These are phyloP conservation scores for Bubo bubo DNA, from an alignment of 2,113 vertebrate genomes.

Conservation along the genomic window DNA sequence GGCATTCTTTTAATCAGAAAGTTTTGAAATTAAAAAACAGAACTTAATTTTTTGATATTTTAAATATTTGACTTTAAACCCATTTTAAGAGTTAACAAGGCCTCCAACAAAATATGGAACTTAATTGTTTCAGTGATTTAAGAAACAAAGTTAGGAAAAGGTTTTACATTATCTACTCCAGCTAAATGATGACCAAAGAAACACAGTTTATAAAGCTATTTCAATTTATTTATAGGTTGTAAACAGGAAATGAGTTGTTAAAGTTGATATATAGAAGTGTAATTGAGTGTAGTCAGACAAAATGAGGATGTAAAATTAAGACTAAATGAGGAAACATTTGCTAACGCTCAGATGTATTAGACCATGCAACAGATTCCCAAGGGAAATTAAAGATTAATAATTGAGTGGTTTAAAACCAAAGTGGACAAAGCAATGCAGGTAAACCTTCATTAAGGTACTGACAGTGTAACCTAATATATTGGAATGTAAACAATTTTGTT, in stretches of 20 bases:
- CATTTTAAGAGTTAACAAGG: background rate
- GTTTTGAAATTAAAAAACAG: fast-evolving
- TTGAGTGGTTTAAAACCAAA: background rate
- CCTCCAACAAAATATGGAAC: fast-evolving
- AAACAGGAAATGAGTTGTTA: background rate
- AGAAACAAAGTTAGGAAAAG: background rate
- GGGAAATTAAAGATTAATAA: background rate
- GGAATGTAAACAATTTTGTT: background rate
- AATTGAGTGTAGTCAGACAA: background rate
- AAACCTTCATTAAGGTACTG: background rate
- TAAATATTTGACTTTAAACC: background rate
- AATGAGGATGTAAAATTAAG: background rate
- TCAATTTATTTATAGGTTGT: background rate
- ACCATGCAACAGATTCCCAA: background rate
- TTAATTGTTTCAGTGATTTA: background rate
- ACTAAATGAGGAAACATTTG: conserved; percentile 13
- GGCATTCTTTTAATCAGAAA: background rate
- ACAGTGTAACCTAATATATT: background rate
- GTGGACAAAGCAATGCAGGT: background rate
- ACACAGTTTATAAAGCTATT: background rate
- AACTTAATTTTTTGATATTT: background rate
- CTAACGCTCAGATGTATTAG: background rate
- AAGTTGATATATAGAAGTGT: background rate
- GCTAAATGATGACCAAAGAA: background rate
- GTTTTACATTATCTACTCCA: background rate